phyloP scores from a whole-genome alignment of 2,113 vertebrate genomes.

The Pseudopodoces humilis region DNA sequence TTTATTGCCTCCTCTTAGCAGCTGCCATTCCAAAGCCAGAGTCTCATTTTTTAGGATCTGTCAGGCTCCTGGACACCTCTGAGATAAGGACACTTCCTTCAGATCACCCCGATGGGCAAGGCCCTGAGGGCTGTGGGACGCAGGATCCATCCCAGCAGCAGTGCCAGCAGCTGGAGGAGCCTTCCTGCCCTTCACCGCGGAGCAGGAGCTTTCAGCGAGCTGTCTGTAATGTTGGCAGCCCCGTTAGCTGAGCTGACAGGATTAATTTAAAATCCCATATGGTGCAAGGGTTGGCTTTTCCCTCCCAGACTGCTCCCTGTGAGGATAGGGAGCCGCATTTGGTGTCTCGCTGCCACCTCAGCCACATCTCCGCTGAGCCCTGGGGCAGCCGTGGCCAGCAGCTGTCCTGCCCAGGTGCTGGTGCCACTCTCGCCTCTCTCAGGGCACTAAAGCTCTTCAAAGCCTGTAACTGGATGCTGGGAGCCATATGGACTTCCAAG shows the following conservation, averaged over 20 bases:
- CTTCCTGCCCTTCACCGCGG: not conserved
- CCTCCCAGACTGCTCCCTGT: not conserved
- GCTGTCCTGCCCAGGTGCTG: not conserved
- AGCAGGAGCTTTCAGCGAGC: not conserved
- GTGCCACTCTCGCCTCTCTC: not conserved
- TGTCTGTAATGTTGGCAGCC: not conserved
- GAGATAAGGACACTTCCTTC: not conserved
- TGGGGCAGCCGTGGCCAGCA: accelerated
- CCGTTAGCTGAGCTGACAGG: conserved; percentile 21
- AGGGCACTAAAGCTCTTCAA: not conserved
- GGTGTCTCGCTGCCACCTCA: not conserved
- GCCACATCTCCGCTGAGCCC: not conserved
- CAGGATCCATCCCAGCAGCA: not conserved
- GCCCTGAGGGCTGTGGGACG: not conserved
- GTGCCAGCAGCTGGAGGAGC: not conserved
- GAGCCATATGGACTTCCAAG: not conserved
- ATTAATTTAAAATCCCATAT: conserved; percentile 47
- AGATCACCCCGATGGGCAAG: accelerated
- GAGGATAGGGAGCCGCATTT: accelerated
- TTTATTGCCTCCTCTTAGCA: not conserved
- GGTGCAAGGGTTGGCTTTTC: not conserved
- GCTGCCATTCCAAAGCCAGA: not conserved
- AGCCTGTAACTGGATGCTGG: not conserved
- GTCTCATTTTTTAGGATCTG: not conserved
- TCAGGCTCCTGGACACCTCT: not conserved